Percentiles rank a stretch among this genome's conserved stretches.
phyloP scores from a whole-genome alignment of 2,113 vertebrate species.

The Pogona vitticeps region DNA sequence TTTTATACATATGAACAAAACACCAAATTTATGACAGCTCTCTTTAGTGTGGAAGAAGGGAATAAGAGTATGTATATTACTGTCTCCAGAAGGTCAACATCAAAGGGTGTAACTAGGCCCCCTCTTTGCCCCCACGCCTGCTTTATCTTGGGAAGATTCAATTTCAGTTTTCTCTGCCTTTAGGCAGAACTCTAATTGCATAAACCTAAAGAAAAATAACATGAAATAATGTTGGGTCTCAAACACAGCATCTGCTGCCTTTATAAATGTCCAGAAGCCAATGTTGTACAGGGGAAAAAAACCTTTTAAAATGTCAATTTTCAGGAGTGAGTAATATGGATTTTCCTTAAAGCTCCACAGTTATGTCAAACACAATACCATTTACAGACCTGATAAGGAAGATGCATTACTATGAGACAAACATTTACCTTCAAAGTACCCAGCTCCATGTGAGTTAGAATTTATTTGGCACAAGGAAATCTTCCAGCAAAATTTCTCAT shows the following conservation, averaged over 20 bases:
- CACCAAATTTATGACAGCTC: too few species aligned
- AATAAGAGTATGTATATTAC: too few species aligned
- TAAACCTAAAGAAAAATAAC: too few species aligned
- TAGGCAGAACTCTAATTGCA: slow-evolving; percentile 18
- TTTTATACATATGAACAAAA: not conserved
- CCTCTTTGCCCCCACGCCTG: not conserved
- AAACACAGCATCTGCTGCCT: slow-evolving; percentile 40
- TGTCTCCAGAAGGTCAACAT: too few species aligned
- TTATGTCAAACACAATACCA: slow-evolving; percentile 37
- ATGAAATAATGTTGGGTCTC: slow-evolving; percentile 48
- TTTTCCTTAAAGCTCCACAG: slow-evolving; percentile 38
- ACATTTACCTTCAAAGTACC: too few species aligned
- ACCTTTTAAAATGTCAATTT: slow-evolving; percentile 44
- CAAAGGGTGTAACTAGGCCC: not conserved
- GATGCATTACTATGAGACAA: slow-evolving; percentile 7
- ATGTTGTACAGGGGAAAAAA: slow-evolving; percentile 42
- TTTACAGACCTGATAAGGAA: not conserved
- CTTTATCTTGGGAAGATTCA: slow-evolving; percentile 16
- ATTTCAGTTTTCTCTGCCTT: slow-evolving; percentile 23
- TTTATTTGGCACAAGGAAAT: too few species aligned
- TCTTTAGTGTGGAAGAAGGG: too few species aligned
- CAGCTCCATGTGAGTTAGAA: too few species aligned
- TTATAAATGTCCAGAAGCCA: slow-evolving; percentile 38
- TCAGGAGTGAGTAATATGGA: slow-evolving; percentile 40
- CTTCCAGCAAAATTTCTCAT: too few species aligned